Evolutionary conservation across 2,797 vertebrate genomes (phyloP).

Genomic region (Sebastes oblongus): DNA sequence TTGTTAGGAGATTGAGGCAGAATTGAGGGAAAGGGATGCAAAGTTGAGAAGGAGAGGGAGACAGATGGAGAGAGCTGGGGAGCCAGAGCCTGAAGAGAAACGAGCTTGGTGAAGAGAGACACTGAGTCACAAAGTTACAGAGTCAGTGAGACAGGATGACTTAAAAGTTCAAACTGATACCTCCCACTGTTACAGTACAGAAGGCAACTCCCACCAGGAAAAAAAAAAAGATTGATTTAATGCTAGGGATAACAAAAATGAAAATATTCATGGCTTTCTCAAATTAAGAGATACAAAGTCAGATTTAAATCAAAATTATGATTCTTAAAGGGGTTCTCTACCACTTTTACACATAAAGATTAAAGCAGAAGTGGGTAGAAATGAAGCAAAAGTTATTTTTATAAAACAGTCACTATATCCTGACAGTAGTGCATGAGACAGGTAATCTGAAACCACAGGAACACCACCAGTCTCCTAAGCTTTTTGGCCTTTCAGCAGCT

Average conservation of each 20-base stretch:
- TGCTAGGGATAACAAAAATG: neutral
- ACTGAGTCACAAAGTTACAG: neutral
- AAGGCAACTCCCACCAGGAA: neutral
- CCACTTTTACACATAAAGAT: no score
- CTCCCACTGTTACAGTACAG: neutral
- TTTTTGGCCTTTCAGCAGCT: no score
- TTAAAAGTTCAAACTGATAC: neutral
- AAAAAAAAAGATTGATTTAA: neutral
- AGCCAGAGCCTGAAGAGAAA: neutral
- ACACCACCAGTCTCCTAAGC: no score
- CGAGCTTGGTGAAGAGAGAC: neutral
- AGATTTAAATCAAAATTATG: no score
- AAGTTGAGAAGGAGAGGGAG: conserved; percentile 1
- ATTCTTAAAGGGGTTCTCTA: no score
- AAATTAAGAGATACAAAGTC: neutral
- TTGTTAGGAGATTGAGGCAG: conserved; percentile 1
- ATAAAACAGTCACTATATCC: no score
- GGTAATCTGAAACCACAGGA: no score
- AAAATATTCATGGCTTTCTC: neutral
- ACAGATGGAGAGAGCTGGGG: conserved; percentile 9
- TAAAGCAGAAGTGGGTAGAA: no score
- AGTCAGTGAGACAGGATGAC: neutral
- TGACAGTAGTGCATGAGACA: no score
- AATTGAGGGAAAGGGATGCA: neutral
- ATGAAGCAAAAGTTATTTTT: no score